A percentile compares a stretch with the other conserved stretches of the same genome.
These are phyloP conservation scores for Lepidocolaptes lacrymiger DNA, from an alignment of 2,797 vertebrate genomes.

Conservation along the genomic window DNA sequence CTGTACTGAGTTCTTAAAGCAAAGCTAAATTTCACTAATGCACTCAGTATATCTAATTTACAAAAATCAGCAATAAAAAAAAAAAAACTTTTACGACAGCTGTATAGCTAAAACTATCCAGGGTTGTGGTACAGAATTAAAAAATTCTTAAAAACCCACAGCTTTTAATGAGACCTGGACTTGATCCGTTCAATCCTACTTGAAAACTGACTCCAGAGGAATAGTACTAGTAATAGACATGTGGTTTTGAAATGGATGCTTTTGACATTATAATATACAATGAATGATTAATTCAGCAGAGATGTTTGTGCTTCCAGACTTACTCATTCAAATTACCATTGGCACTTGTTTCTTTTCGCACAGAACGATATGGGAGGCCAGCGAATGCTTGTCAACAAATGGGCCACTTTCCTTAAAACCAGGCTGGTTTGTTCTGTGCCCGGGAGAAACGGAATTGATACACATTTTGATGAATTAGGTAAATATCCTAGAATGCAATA, in stretches of 20 bases:
- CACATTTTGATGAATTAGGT: conserved; percentile 96
- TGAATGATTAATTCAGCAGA: background rate
- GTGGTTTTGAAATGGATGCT: conserved; percentile 3
- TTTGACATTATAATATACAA: background rate
- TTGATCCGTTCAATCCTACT: background rate
- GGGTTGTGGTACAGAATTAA: background rate
- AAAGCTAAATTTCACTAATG: background rate
- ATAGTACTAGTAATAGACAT: background rate
- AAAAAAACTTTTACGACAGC: background rate
- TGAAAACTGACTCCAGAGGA: conserved; percentile 16
- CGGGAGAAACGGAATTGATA: conserved; percentile 91
- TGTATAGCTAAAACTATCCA: background rate
- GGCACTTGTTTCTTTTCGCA: background rate
- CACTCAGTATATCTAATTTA: background rate
- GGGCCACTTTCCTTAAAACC: conserved; percentile 94
- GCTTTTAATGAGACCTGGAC: background rate
- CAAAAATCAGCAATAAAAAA: background rate
- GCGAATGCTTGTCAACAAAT: conserved; percentile 93
- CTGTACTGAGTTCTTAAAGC: background rate
- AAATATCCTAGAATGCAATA: conserved; percentile 22
- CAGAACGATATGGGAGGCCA: conserved; percentile 96
- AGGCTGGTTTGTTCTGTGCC: conserved; percentile 93
- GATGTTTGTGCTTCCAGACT: conserved; percentile 27
- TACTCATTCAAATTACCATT: background rate
- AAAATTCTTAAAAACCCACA: conserved; percentile 23